A percentile compares a stretch with the other conserved stretches of the same genome.
phyloP scores from a whole-genome alignment of 2,888 invertebrate species.

The Nephrotoma appendiculata region DNA sequence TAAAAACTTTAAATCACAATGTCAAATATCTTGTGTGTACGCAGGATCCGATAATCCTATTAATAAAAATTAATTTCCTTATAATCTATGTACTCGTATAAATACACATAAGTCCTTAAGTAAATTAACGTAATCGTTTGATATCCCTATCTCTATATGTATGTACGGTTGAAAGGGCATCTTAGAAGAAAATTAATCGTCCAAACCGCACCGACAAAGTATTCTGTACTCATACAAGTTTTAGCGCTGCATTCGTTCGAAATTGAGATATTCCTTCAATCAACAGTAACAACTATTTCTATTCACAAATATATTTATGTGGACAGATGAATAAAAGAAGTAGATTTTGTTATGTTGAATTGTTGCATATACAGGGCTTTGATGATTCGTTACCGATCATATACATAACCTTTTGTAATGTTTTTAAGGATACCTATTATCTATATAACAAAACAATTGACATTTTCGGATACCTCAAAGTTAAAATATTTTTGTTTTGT shows the following conservation, averaged over 20 bases:
- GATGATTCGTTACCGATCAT: background rate
- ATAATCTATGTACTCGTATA: background rate
- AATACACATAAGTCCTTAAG: background rate
- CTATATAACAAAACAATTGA: background rate
- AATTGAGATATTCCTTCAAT: background rate
- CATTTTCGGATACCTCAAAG: background rate
- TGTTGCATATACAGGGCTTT: background rate
- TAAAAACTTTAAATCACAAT: background rate
- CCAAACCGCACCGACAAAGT: background rate
- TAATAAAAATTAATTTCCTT: background rate
- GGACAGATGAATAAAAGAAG: background rate
- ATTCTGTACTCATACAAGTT: background rate
- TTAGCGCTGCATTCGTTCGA: background rate
- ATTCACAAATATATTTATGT: background rate
- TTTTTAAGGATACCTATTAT: background rate
- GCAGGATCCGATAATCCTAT: background rate
- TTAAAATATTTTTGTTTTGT: background rate
- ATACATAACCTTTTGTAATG: background rate
- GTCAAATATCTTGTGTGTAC: background rate
- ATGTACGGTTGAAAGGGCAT: background rate
- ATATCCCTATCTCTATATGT: background rate
- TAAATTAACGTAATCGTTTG: background rate
- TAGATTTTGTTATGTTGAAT: background rate
- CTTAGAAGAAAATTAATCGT: background rate
- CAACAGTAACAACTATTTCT: background rate